Evolutionary conservation across 2,888 invertebrate species (phyloP), one percentile per base, ranked within the genome.

Genomic region (Calameuta idolon): DNA sequence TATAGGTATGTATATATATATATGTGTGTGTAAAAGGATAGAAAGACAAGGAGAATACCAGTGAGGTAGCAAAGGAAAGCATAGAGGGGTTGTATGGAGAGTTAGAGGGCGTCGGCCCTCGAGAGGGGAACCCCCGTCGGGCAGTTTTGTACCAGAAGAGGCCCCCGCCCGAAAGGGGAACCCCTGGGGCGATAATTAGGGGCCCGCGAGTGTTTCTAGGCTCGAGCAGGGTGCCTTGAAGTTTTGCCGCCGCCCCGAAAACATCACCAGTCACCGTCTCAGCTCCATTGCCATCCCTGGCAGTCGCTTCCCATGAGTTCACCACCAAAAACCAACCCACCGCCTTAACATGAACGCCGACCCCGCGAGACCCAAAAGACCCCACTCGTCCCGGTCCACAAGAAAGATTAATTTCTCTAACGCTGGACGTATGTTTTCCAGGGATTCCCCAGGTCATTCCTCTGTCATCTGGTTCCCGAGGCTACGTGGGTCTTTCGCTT

Each of bases 101-200:
- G 40, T 40, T 40, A 15, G 40, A 40, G 40, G 40, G 40, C 40
- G 40, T 40, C 40, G 40, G 40, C 40, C 40, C 40, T 40, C 55
- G 75, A 79, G 85, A 84, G 84, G 85, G 84, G 87, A 87, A 89
- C 89, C 90, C 90, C 90, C 85, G 89, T 85, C 79, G 90, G 76
- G 90, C 90, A 89, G 90, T 90, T 90, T 90, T 90, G 90, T 90
- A 89, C 87, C 88, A 87, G 89, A 86, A 88, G 87, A 87, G 87
- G 85, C 85, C 84, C 85, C 87, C 86, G 87, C 84, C 88, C 87
- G 88, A 89, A 87, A 89, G 90, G 90, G 90, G 89, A 88, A 90
- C 90, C 90, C 91, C 91, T 83, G 90, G 87, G 85, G 91, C 85
- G 91, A 91, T 91, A 91, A 91, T 91, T 91, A 91, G 91, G 90